Base-by-base conservation (phyloP, 2,888 invertebrate genomes). In the Muscina levida region DNA sequence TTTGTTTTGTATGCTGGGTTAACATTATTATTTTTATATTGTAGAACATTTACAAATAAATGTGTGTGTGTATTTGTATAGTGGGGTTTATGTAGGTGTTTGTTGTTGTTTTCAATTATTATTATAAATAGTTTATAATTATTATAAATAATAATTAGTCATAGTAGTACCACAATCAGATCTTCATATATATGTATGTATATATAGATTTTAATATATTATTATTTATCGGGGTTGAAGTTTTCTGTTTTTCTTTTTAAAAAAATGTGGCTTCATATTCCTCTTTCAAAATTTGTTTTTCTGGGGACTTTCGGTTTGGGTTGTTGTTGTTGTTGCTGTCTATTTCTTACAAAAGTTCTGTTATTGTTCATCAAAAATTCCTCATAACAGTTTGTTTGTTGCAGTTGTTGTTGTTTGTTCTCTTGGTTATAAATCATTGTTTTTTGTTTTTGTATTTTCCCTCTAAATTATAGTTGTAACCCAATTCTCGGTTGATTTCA, bases 141-240 rank as follows among this genome's bases (percentile, higher is more conserved):
- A 66, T 76, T 31, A 66, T 66, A 68, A 73, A 76, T 80, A 77
- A 77, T 74, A 77, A 77, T 76, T 73, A 80, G 77, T 77, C 71
- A 77, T 77, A 75, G 74, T 81, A 81, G 77, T 81, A 77, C 81
- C 81, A 77, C 81, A 72, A 24, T 37, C 67, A 75, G 77, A 81
- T 81, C 81, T 81, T 77, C 67, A 67, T 74, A 67, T 72, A 77
- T 66, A 31, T 31, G 51, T 75, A 31, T 31, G 31, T 31, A 31
- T 31, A 31, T 31, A 31, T 31, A 3, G 31, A 31, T 31, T 31
- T 31, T 48, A 5, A 13, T 48, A 62, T 75, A 67, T 76, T 79
- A 62, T 44, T 44, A 1, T 19, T 39, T 59, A 17, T 59, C 17
- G 17, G 17, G 37, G 15, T n/a, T n/a, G n/a, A 13, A 22, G 17